Evolutionary conservation across 2,888 invertebrate species (phyloP), one percentile per base, ranked within the genome.

Genomic region (Taenaris catops): DNA sequence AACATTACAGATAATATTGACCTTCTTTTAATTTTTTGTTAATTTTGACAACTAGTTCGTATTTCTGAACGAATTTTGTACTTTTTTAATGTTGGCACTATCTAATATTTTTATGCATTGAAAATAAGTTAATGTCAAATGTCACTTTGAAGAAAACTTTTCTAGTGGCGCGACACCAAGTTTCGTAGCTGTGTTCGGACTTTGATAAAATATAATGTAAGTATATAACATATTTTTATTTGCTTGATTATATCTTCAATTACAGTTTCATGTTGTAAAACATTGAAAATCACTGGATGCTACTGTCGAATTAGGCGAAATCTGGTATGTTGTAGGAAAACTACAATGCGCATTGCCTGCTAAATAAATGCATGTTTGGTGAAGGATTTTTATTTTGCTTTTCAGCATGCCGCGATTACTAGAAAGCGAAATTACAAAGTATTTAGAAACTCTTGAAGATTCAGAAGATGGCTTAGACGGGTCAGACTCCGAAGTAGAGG

Each of bases 321-420:
- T 44, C 37, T 46, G 51, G 51, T 48, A 47, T 51, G 51, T 51
- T 53, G 51, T 51, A 49, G 47, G 46, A 51, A 52, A 52, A 52
- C 53, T 48, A 52, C 52, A 57, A 44, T 53, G 53, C 52, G 50
- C 53, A 53, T 51, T 58, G 49, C 48, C 40, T 46, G 44, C 44
- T 51, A 52, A 51, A 52, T 52, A 51, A 52, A 52, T 46, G 51
- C 45, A 51, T 51, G 53, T 49, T 54, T 53, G 53, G 51, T 56
- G 47, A 58, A 53, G 54, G 53, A 24, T 49, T 54, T 50, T 55
- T 51, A 33, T 51, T 53, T 54, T 57, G 47, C 38, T 50, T 55
- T 54, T 53, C 49, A 53, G 52, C 51, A 44, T 44, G 49, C 51
- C 51, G 49, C 54, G 56, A 46, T 53, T 54, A 52, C 51, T 50